Percentiles rank a stretch among this genome's conserved stretches.
These are phyloP conservation scores for Eupithecia centaureata DNA, from an alignment of 2,888 invertebrate species.

Conservation along the genomic window DNA sequence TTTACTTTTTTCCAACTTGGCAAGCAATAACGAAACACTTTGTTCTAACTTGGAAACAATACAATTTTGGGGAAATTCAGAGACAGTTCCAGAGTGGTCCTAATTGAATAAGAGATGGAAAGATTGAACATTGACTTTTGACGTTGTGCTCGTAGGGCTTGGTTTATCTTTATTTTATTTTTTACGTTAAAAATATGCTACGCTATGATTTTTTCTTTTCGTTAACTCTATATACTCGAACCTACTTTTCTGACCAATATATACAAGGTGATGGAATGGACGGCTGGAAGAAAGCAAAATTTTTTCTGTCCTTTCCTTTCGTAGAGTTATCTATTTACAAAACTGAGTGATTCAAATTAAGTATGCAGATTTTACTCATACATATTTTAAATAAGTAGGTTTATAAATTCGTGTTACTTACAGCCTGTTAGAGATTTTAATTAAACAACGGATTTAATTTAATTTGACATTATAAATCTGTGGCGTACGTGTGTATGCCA, in stretches of 20 bases:
- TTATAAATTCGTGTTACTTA: neutral
- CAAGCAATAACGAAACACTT: neutral
- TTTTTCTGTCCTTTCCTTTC: neutral
- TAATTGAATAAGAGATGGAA: neutral
- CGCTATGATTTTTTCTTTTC: slow-evolving; percentile 68
- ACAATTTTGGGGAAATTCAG: neutral
- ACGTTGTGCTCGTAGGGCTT: neutral
- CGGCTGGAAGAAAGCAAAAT: neutral
- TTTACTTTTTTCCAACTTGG: neutral
- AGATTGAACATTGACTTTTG: neutral
- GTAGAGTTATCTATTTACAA: neutral
- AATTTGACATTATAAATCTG: slow-evolving; percentile 26
- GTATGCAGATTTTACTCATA: neutral
- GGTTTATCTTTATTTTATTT: neutral
- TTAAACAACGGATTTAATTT: slow-evolving; percentile 26
- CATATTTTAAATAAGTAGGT: neutral
- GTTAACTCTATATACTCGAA: slow-evolving; percentile 67
- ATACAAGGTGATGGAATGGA: slow-evolving; percentile 57
- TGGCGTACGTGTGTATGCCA: slow-evolving; percentile 27
- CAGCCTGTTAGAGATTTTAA: slow-evolving; percentile 11
- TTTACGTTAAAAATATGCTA: neutral
- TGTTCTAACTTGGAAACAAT: slow-evolving; percentile 1
- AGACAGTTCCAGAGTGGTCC: slow-evolving; percentile 1
- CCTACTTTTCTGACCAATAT: slow-evolving; percentile 71
- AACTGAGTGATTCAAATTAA: neutral